Percentiles rank a stretch among this genome's conserved stretches.
phyloP scores from a whole-genome alignment of 2,113 vertebrate species.

The Narcine bancroftii region DNA sequence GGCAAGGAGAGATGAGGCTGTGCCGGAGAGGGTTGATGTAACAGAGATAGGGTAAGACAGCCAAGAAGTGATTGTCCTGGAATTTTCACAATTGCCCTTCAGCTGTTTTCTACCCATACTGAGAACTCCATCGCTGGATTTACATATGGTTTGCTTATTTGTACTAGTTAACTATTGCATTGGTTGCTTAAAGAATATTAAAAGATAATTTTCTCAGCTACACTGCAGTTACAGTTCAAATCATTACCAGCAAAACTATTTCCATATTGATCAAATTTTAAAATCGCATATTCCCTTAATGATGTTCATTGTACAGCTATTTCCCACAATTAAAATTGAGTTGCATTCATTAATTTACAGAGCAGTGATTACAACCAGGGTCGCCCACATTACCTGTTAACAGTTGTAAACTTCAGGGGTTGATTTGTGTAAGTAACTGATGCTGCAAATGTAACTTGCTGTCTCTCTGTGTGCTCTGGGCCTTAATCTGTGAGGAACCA shows the following conservation, averaged over 20 bases:
- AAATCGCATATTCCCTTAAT: background rate
- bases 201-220: background rate
- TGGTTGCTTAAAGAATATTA: background rate
- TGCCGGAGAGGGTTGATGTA: background rate
- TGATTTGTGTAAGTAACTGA: background rate
- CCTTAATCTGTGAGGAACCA: constrained; percentile 3
- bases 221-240: background rate
- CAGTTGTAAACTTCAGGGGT: too few relatives aligned
- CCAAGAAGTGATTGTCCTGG: background rate
- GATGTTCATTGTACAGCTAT: background rate
- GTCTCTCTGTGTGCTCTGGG: constrained; percentile 28
- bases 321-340: background rate
- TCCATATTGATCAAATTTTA: background rate
- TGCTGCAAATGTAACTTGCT: background rate
- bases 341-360: background rate
- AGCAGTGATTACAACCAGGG: background rate
- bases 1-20: background rate
- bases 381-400: background rate
- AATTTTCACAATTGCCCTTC: background rate
- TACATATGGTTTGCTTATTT: background rate
- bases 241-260: background rate
- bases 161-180: background rate
- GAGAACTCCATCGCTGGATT: background rate
- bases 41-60: background rate
- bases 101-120: background rate